phyloP scores from a whole-genome alignment of 2,888 invertebrate genomes.

The Cartodere bifasciata region DNA sequence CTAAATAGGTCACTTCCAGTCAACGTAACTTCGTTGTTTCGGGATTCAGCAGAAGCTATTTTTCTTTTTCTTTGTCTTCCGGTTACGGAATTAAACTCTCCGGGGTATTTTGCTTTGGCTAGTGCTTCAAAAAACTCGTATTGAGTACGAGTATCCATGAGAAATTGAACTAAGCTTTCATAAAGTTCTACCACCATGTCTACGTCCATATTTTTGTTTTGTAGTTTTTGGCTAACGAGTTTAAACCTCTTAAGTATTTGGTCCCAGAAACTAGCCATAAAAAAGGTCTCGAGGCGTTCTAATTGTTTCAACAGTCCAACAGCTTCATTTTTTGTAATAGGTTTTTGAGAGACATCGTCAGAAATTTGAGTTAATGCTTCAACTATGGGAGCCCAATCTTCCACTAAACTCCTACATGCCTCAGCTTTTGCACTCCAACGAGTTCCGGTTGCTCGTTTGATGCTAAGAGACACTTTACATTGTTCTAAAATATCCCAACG shows the following conservation, averaged over 20 bases:
- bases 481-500: slow-evolving; percentile 17
- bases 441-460: slow-evolving; percentile 21
- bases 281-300: too few relatives aligned
- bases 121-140: slow-evolving; percentile 13
- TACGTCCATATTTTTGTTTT: too few relatives aligned
- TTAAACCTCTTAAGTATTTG: too few relatives aligned
- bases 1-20: slow-evolving; percentile 7
- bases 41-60: slow-evolving; percentile 7
- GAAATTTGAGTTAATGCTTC: slow-evolving; percentile 15
- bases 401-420: slow-evolving; percentile 16
- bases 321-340: slow-evolving; percentile 4
- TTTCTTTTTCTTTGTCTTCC: slow-evolving; percentile 13
- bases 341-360: slow-evolving; percentile 19
- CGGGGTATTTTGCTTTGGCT: slow-evolving; percentile 15
- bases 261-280: too few relatives aligned
- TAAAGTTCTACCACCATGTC: slow-evolving; percentile 15
- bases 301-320: too few relatives aligned
- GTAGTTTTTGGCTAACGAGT: too few relatives aligned
- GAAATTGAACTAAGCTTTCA: slow-evolving; percentile 18
- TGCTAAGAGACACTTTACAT: slow-evolving; percentile 16
- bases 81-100: slow-evolving; percentile 13
- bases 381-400: slow-evolving; percentile 15
- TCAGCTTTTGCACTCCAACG: slow-evolving; percentile 24
- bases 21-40: slow-evolving; percentile 3
- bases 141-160: slow-evolving; percentile 12